phyloP scores from a whole-genome alignment of 2,888 invertebrate genomes.

The Lepidocyrtinus sp. region DNA sequence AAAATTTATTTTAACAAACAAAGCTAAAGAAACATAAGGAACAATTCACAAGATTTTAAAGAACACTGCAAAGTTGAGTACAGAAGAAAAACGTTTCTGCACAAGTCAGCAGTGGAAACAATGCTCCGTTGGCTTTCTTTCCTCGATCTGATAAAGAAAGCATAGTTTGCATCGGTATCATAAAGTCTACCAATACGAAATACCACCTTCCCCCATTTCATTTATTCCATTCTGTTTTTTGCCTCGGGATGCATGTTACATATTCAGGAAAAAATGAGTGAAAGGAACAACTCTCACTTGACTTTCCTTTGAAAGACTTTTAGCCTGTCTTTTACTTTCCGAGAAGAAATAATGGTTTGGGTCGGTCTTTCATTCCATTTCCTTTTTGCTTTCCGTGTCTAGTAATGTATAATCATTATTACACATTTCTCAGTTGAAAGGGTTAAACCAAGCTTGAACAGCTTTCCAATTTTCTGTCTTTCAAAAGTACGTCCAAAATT shows the following conservation, averaged over 20 bases:
- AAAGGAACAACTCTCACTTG: slow-evolving; percentile 19
- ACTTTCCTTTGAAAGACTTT: slow-evolving; percentile 14
- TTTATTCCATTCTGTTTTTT: slow-evolving; percentile 9
- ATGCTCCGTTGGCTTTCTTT: slow-evolving; percentile 1
- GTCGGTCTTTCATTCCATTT: background rate
- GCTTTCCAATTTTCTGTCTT: background rate
- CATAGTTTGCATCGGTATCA: too few species aligned
- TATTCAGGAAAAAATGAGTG: background rate
- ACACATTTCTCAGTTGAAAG: background rate
- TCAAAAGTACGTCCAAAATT: background rate
- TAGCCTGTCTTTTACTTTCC: slow-evolving; percentile 3
- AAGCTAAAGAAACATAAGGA: background rate
- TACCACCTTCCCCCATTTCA: slow-evolving; percentile 11
- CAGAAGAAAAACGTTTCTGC: background rate
- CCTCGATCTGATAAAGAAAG: too few species aligned
- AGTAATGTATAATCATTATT: slow-evolving; percentile 1
- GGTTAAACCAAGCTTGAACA: background rate
- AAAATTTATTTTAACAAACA: background rate
- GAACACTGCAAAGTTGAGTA: background rate
- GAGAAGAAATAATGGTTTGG: background rate
- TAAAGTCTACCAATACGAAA: background rate
- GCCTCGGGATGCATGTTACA: background rate
- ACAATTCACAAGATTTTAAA: background rate
- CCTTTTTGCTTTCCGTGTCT: background rate
- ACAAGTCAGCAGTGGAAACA: background rate